Base-by-base conservation (phyloP, 2,888 invertebrate genomes). In the Dicyrtomina minuta region DNA sequence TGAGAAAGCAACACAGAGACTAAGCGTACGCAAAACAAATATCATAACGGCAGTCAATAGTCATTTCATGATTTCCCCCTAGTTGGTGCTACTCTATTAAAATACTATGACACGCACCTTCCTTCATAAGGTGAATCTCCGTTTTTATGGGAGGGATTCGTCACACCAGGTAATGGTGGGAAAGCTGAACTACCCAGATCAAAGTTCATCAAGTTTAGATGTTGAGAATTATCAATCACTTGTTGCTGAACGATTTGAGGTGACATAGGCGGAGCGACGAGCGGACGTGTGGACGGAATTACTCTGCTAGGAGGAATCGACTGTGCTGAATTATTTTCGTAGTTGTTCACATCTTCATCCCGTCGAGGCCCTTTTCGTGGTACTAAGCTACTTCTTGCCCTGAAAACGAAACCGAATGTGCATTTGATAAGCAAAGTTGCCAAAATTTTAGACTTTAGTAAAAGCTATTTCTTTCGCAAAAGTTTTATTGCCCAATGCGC, bases 121-220 rank as follows among this genome's bases (percentile, higher is more conserved):
- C 76, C 78, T 73, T 78, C 78, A 65, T 75, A 78, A 12, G 76
- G 73, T 59, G 74, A 72, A 64, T 77, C 77, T 39, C 76, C 78
- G 65, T 77, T 77, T 66, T 75, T 76, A 6, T 72, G 72, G 41
- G 72, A 68, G 22, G 75, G 49, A 49, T 71, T 72, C 1, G 84
- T 84, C 72, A 85, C 82, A 80, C 90, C 90, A 72, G 91, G 91
- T 80, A 91, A 84, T 70, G 91, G 91, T 74, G 91, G 91, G 82
- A 91, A 91, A 66, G 90, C 89, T 65, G 88, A 86, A 70, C 89
- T 89, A 82, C 90, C 90, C 78, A 91, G 84, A 82, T 91, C 91
- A 82, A 91, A 91, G 80, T 89, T 75, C 13, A 73, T 74, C 59
- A 73, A 64, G 22, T 62, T 56, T 24, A 55, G 44, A 60, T 68